These are phyloP conservation scores for Troides aeacus DNA, from an alignment of 2,888 invertebrate genomes.

Conservation along the genomic window DNA sequence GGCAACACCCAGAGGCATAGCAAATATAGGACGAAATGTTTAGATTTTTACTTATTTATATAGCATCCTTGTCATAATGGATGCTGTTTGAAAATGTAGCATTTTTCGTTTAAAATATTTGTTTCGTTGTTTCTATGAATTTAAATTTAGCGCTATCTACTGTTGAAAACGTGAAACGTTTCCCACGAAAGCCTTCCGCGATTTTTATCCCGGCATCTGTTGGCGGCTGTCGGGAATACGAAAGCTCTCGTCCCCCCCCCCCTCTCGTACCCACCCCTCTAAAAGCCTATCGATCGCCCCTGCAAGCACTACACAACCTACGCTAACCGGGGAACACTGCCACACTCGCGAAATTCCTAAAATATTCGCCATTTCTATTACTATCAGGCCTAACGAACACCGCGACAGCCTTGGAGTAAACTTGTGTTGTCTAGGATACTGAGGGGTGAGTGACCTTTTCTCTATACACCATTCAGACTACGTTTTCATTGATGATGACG, in stretches of 20 bases:
- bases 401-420: slow-evolving; percentile 1
- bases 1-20: too few relatives aligned
- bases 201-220: slow-evolving; percentile 60
- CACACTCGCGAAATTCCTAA: slow-evolving; percentile 49
- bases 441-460: slow-evolving; percentile 53
- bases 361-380: slow-evolving; percentile 47
- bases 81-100: background rate
- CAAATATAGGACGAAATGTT: too few relatives aligned
- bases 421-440: slow-evolving; percentile 15
- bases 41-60: too few relatives aligned
- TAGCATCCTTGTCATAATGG: background rate
- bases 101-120: background rate
- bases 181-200: slow-evolving; percentile 36
- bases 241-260: slow-evolving; percentile 38
- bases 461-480: slow-evolving; percentile 47
- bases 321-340: slow-evolving; percentile 61
- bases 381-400: slow-evolving; percentile 52
- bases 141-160: slow-evolving; percentile 39
- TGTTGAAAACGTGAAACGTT: slow-evolving; percentile 40
- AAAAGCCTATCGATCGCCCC: slow-evolving; percentile 66
- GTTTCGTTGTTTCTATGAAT: background rate
- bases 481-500: slow-evolving; percentile 50
- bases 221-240: slow-evolving; percentile 50
- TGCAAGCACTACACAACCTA: slow-evolving; percentile 59
- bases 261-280: slow-evolving; percentile 40